phyloP scores from a whole-genome alignment of 1,140 invertebrate genomes.

The Microvelia longipes region DNA sequence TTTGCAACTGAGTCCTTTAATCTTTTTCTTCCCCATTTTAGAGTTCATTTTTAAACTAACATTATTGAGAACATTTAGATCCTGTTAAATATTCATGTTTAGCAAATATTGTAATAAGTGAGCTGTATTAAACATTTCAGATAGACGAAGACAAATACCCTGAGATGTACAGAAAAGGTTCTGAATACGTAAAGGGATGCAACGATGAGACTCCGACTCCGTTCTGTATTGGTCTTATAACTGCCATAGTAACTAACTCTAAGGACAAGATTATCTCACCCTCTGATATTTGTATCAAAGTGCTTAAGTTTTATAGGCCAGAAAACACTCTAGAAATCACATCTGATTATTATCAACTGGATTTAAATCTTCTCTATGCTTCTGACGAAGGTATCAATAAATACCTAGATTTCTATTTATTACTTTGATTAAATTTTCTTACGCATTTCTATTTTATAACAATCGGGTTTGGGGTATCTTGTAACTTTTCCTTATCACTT shows the following conservation, averaged over 20 bases:
- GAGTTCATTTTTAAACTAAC: no score
- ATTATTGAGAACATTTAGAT: no score
- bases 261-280: slow-evolving; percentile 34
- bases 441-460: no score
- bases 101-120: no score
- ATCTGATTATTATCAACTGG: slow-evolving; percentile 38
- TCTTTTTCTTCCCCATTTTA: no score
- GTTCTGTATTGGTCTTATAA: slow-evolving; percentile 53
- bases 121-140: no score
- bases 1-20: no score
- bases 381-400: slow-evolving; percentile 55
- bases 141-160: slow-evolving; percentile 58
- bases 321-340: slow-evolving; percentile 49
- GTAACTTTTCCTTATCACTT: no score
- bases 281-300: slow-evolving; percentile 45
- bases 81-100: no score
- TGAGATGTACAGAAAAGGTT: slow-evolving; percentile 58
- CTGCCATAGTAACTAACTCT: slow-evolving; percentile 36
- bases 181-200: slow-evolving; percentile 52
- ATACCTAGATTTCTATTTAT: slow-evolving; percentile 8
- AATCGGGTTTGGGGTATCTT: no score
- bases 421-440: slow-evolving; percentile 13
- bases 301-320: slow-evolving; percentile 58
- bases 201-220: slow-evolving; percentile 58
- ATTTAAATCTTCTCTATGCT: slow-evolving; percentile 64